Conservation (phyloP, 2,888 invertebrate species). For the Lithodes maja region DNA sequence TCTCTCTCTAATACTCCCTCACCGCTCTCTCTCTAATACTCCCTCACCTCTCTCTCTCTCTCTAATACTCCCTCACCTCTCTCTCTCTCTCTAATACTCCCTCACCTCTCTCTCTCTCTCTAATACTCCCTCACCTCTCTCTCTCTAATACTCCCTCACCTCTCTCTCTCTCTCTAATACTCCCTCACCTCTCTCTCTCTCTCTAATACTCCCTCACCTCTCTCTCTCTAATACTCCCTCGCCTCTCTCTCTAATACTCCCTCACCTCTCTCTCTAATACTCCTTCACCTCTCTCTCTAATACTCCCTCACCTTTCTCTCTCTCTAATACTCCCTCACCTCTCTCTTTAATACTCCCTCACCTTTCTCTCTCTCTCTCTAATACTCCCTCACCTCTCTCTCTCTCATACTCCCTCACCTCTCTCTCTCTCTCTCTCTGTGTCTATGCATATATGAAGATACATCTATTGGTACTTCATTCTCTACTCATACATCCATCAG, state of each 20-base stretch:
- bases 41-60: no score
- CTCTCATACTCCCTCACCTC: no score
- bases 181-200: slow-evolving; percentile 2
- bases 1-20: no score
- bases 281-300: not conserved
- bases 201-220: not conserved
- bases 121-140: not conserved
- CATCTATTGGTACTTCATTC: no score
- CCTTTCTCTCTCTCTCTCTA: not conserved
- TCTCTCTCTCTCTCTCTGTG: no score
- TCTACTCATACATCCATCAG: no score
- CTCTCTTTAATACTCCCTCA: not conserved
- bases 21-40: no score
- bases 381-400: not conserved
- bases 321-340: not conserved
- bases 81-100: no score
- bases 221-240: not conserved
- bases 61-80: no score
- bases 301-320: not conserved
- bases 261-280: not conserved
- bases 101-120: slow-evolving; percentile 7
- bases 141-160: not conserved
- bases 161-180: slow-evolving; percentile 14
- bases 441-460: no score
- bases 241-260: not conserved